A percentile compares a stretch with the other conserved stretches of the same genome.
Evolutionary conservation across 2,797 vertebrate species (phyloP).

Genomic region (Oreortyx pictus): DNA sequence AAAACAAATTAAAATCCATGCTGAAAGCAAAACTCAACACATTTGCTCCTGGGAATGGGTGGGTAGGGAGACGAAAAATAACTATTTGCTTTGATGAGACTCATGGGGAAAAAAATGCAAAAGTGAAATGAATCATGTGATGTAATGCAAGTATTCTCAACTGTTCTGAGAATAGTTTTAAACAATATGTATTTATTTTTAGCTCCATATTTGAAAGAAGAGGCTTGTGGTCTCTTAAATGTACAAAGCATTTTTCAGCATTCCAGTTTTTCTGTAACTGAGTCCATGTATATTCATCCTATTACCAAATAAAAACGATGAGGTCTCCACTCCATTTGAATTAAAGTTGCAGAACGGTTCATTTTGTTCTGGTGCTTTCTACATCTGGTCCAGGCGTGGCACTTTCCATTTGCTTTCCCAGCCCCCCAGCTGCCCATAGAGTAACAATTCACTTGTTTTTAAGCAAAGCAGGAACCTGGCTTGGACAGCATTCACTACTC

Average conservation of each 20-base stretch:
- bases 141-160: conserved; percentile 58
- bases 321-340: conserved; percentile 51
- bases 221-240: conserved; percentile 57
- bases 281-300: conserved; percentile 68
- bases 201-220: conserved; percentile 59
- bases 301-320: conserved; percentile 74
- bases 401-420: not conserved
- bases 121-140: not conserved
- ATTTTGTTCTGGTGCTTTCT: not conserved
- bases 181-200: conserved; percentile 53
- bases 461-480: not conserved
- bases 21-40: not conserved
- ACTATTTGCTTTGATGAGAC: not conserved
- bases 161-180: conserved; percentile 49
- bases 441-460: not conserved
- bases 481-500: not conserved
- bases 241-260: conserved; percentile 46
- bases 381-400: not conserved
- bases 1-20: not conserved
- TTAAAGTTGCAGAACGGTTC: conserved; percentile 22
- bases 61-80: not conserved
- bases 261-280: conserved; percentile 65
- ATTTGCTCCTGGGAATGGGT: not conserved
- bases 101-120: not conserved
- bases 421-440: not conserved